Evolutionary conservation across 2,888 invertebrate species (phyloP), one percentile per base, ranked within the genome.

Genomic region (Mythimna lalbum): DNA sequence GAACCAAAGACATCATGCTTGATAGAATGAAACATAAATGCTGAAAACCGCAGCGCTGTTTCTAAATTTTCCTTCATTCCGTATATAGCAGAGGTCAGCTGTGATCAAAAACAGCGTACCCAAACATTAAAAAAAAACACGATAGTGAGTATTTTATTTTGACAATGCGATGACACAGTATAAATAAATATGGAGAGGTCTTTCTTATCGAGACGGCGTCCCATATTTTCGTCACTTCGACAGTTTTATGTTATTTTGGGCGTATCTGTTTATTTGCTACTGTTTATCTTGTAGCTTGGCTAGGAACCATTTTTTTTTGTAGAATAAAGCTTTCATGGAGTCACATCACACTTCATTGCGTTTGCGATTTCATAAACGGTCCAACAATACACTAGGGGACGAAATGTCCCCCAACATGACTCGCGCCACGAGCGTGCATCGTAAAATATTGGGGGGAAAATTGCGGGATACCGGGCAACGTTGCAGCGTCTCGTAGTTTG

Each of bases 61-160:
- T 43, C 6, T 17, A 31, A 36, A 17, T n/a, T 7, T 7, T 4
- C 12, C n/a, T 53, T 2, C 17, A 17, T n/a, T 19, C 50, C 59
- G 61, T 52, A 43, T 23, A 70, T 43, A 53, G 1, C 19, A 63
- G 27, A 63, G 23, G 52, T 73, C 43, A 63, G 4, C 31, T n/a
- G 12, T 72, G n/a, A 72, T 61, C 39, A 31, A 43, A 39, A n/a
- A 31, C 31, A 17, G 31, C 23, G 17, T 23, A 47, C 3, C 10
- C 12, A 53, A 71, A 47, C 27, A 55, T 73, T 73, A 52, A 52
- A 73, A 71, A 73, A 71, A 39, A 64, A 71, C 9, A 55, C 7
- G 53, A 64, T 49, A 55, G 31, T n/a, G 65, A 65, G 49, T 39
- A n/a, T 49, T n/a, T 71, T 47, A 49, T 55, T 55, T 49, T 31